phyloP scores from a whole-genome alignment of 2,888 invertebrate genomes.

The Antheraea assamensis region DNA sequence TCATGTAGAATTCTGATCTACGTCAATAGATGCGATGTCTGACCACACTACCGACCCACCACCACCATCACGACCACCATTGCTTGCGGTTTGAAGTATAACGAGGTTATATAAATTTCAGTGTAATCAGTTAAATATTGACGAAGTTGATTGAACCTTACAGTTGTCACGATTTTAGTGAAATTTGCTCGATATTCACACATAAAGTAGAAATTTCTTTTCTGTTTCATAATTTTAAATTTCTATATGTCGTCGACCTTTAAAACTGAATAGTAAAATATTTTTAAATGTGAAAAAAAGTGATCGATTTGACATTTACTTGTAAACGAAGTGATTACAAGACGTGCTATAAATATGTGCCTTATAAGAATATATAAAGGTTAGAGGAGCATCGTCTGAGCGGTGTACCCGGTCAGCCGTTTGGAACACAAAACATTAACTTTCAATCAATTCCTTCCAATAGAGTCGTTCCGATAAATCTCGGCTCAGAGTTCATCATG shows the following conservation, averaged over 20 bases:
- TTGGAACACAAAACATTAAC: constrained; percentile 32
- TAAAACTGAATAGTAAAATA: not conserved
- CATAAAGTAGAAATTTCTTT: no score
- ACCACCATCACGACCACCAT: no score
- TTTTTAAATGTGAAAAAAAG: not conserved
- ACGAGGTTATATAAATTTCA: no score
- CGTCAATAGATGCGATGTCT: no score
- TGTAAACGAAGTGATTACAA: not conserved
- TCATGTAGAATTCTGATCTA: no score
- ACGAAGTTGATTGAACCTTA: no score
- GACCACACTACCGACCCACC: no score
- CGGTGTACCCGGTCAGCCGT: constrained; percentile 1
- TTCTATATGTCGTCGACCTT: not conserved
- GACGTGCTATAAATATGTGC: not conserved
- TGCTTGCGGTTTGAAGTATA: no score
- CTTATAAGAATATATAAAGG: constrained; percentile 19
- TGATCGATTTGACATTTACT: not conserved
- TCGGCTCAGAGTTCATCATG: constrained; percentile 31
- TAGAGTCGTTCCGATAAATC: constrained; percentile 35
- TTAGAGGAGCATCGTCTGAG: not conserved
- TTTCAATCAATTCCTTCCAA: constrained; percentile 44
- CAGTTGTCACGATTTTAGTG: no score
- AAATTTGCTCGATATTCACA: no score
- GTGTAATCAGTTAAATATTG: no score
- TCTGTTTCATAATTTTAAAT: not conserved